Evolutionary conservation across 1,140 invertebrate genomes (phyloP), one percentile per base, ranked within the genome.

Genomic region (Drosophila saltans): DNA sequence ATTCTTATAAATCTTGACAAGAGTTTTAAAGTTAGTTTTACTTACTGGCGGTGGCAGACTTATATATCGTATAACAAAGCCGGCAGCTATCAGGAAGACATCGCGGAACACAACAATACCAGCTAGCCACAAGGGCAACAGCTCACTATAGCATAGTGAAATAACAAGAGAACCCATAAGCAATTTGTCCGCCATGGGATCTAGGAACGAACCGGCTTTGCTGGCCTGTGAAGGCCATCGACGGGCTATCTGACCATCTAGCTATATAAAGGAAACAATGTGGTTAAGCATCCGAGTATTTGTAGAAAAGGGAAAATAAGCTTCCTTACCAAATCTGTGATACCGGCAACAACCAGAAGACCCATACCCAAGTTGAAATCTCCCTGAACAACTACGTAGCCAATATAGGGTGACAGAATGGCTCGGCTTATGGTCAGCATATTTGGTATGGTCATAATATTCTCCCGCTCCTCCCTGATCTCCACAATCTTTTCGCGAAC

Each of bases 151-250:
- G 8, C 98, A 97, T 30, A 99, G 93, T 0, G 97, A 95, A 28
- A 99, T 91, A 89, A 98, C 98, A 40, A 99, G 93, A 10, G 97
- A 97, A 9, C 95, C 97, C 72, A 99, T 95, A 4, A 99, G 93
- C 16, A 99, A 93, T 94, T 99, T 99, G 92, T 99, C 98, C n/a
- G 98, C 98, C 92, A 98, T 95, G 9, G 98, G 98, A 93, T 99
- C 98, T n/a, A 99, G 91, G 91, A 98, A 98, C 74, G 97, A 98
- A 6, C 98, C 98, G 75, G 98, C 94, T 91, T 97, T 97, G 30
- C 98, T 97, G 11, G 96, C 95, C 92, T 99, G 98, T 59, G 96
- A 96, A 60, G 95, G 94, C 95, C 97, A 99, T 61, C 96, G 97
- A 61, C 98, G 94, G 9, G 98, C 98, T 90, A 99, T 99, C 95